These are phyloP conservation scores for Synergus umbraculus DNA, from an alignment of 2,888 invertebrate species.

Conservation along the genomic window DNA sequence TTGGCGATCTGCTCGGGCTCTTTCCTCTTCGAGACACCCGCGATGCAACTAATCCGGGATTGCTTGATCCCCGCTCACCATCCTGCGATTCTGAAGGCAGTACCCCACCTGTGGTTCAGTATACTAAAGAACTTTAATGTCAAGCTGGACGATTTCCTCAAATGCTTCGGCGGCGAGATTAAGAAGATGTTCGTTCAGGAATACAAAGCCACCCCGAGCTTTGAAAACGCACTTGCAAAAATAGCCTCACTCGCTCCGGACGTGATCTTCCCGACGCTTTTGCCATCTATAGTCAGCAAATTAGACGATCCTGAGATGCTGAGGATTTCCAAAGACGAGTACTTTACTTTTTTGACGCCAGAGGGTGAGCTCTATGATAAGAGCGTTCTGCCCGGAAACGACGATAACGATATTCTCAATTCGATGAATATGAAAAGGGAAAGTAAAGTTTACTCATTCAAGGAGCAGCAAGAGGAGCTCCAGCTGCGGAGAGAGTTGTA, in stretches of 20 bases:
- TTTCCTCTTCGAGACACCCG: conserved; percentile 75
- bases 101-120: conserved; percentile 84
- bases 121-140: conserved; percentile 81
- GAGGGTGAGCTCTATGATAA: conserved; percentile 95
- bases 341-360: conserved; percentile 89
- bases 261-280: conserved; percentile 82
- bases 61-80: conserved; percentile 87
- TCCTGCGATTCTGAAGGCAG: conserved; percentile 81
- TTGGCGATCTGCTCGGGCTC: conserved; percentile 79
- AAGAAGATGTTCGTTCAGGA: conserved; percentile 82
- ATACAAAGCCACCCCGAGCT: conserved; percentile 79
- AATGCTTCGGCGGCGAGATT: conserved; percentile 80
- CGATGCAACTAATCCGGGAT: conserved; percentile 82
- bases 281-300: conserved; percentile 81
- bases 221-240: conserved; percentile 86
- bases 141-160: conserved; percentile 82
- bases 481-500: conserved; percentile 95
- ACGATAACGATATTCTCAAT: conserved; percentile 77
- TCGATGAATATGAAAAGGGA: conserved; percentile 93
- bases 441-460: conserved; percentile 97
- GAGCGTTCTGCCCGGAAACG: conserved; percentile 84
- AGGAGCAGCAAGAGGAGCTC: conserved; percentile 96
- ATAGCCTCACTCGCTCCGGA: conserved; percentile 84
- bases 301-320: conserved; percentile 84
- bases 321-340: conserved; percentile 88